Base-by-base conservation (phyloP, 2,797 vertebrate species). In the Typhlichthys subterraneus region DNA sequence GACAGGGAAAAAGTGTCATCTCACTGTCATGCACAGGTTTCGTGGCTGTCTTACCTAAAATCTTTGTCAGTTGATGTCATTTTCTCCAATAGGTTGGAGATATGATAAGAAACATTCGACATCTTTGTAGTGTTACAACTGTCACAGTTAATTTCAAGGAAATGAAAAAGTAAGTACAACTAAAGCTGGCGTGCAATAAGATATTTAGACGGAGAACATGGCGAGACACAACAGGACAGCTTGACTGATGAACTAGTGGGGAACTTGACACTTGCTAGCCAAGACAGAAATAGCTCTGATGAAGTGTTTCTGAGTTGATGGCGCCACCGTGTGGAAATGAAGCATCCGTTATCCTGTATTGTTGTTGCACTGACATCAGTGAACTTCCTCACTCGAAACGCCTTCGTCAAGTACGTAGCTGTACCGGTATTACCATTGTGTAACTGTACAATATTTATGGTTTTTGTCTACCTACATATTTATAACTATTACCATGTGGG, bases 61-160 rank as follows among this genome's bases (percentile, higher is more conserved):
- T 98, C 96, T 91, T 98, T 98, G 93, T 98, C 96, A 58, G 92
- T 94, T 67, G 97, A 98, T 17, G 94, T 96, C 96, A 98, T 98
- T 89, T 98, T 98, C 92, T 98, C 97, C 94, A 98, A 77, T 65
- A 98, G 88, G 87, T 95, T 96, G 93, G 96, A 94, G 91, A 98
- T 93, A 82, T 96, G 93, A 83, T 95, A 98, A 4, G 96, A 92
- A 4, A 90, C 90, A 73, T 76, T 94, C 70, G 94, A 94, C 97
- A 98, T 97, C 23, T 79, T 72, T 69, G 50, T n/a, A 65, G 47
- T 64, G 65, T 51, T 60, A 49, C 49, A 45, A 63, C 49, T 53
- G 65, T 61, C 55, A 63, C 55, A 62, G 56, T 0, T 56, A 50
- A 12, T n/a, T 19, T 2, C 10, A 56, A 13, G 19, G 3, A 52